Evolutionary conservation across 2,113 vertebrate species (phyloP).

Genomic region (Podocnemis expansa): DNA sequence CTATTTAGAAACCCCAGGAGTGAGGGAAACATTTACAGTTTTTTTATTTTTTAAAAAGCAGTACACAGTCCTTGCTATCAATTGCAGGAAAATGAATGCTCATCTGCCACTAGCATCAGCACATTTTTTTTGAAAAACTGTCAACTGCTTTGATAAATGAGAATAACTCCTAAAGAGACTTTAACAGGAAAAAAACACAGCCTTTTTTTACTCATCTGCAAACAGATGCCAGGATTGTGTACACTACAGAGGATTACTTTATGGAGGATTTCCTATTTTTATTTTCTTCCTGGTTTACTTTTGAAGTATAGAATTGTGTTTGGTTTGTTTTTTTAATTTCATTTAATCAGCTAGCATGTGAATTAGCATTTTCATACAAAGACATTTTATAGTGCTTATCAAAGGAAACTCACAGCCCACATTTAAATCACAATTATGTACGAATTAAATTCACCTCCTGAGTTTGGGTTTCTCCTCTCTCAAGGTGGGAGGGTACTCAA

Average conservation of each 20-base stretch:
- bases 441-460: background rate
- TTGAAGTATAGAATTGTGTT: background rate
- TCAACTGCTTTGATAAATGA: background rate
- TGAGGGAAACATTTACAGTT: background rate
- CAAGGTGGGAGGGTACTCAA: background rate
- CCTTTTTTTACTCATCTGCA: background rate
- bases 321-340: background rate
- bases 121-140: background rate
- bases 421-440: background rate
- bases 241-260: no score
- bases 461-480: background rate
- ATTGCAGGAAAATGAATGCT: background rate
- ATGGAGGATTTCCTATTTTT: background rate
- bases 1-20: background rate
- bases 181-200: background rate
- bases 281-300: constrained; percentile 11
- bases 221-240: background rate
- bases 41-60: fast-evolving
- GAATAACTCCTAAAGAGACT: constrained; percentile 3
- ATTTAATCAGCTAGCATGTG: background rate
- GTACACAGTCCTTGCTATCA: background rate
- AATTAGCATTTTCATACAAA: background rate
- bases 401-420: background rate
- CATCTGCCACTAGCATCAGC: background rate
- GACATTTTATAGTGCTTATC: background rate